phyloP scores from a whole-genome alignment of 2,888 invertebrate genomes.

The Agonopterix alstromeriana region DNA sequence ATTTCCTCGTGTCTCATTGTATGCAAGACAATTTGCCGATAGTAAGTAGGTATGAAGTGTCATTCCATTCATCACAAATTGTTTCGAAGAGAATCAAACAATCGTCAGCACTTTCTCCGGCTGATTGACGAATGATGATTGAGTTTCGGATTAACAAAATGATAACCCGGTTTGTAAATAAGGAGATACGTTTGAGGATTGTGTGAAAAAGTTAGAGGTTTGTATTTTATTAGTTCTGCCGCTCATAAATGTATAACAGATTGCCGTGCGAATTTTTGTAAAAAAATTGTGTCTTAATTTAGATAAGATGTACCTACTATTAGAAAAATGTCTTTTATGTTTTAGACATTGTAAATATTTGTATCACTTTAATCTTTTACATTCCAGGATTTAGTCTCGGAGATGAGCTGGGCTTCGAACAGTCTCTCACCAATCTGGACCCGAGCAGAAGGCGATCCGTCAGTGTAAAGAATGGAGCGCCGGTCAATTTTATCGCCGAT shows the following conservation, averaged over 20 bases:
- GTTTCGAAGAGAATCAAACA: neutral
- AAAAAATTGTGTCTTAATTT: too few species aligned
- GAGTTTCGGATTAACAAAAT: neutral
- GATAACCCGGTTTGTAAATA: too few species aligned
- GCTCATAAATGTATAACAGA: too few species aligned
- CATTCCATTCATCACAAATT: neutral
- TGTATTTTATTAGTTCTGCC: too few species aligned
- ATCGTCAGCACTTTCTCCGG: constrained; percentile 2
- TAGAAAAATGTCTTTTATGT: too few species aligned
- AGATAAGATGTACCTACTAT: too few species aligned
- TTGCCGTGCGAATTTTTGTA: too few species aligned
- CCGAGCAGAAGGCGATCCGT: constrained; percentile 82
- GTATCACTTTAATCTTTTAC: constrained; percentile 2
- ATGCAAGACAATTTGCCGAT: neutral
- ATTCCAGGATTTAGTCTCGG: constrained; percentile 89
- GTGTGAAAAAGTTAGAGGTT: too few species aligned
- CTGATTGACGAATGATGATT: constrained; percentile 1
- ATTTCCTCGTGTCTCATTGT: neutral
- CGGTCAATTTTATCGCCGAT: constrained; percentile 55
- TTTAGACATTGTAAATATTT: neutral
- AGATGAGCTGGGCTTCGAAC: constrained; percentile 90
- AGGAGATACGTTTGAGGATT: too few species aligned
- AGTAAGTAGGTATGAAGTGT: neutral
- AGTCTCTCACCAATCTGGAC: constrained; percentile 88
- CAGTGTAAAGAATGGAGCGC: constrained; percentile 70